These are phyloP conservation scores for Malurus alboscapulatus DNA, from an alignment of 2,113 vertebrate species.

Conservation along the genomic window DNA sequence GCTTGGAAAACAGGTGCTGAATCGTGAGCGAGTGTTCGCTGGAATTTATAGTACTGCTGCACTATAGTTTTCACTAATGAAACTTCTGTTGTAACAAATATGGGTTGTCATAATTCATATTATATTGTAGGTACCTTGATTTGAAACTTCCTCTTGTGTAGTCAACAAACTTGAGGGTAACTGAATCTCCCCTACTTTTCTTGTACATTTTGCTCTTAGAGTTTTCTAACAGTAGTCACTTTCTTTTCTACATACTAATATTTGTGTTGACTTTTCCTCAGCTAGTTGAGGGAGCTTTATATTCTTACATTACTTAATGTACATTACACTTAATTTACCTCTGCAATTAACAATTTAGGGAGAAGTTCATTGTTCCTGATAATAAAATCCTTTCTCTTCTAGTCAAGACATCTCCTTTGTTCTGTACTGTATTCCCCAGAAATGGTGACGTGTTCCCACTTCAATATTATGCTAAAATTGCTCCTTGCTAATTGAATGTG, in stretches of 20 bases:
- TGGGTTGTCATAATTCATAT: neutral
- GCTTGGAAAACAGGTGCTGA: neutral
- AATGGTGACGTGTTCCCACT: neutral
- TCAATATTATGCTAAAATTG: neutral
- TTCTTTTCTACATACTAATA: neutral
- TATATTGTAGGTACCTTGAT: neutral
- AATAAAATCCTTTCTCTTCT: neutral
- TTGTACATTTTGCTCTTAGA: neutral
- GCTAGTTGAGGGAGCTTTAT: neutral
- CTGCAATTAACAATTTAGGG: neutral
- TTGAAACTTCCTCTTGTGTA: neutral
- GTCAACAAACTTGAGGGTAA: neutral
- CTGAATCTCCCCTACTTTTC: neutral
- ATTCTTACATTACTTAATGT: neutral
- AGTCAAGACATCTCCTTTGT: neutral
- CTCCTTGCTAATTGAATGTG: neutral
- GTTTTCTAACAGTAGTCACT: neutral
- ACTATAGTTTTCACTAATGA: neutral
- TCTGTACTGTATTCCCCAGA: neutral
- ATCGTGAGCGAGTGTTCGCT: rapidly evolving
- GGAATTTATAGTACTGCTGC: neutral
- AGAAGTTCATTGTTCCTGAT: neutral
- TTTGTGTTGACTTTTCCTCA: neutral
- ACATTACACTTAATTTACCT: neutral
- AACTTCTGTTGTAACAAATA: neutral